These are phyloP conservation scores for Microtus pennsylvanicus DNA, from an alignment of 2,113 vertebrate species.

Conservation along the genomic window DNA sequence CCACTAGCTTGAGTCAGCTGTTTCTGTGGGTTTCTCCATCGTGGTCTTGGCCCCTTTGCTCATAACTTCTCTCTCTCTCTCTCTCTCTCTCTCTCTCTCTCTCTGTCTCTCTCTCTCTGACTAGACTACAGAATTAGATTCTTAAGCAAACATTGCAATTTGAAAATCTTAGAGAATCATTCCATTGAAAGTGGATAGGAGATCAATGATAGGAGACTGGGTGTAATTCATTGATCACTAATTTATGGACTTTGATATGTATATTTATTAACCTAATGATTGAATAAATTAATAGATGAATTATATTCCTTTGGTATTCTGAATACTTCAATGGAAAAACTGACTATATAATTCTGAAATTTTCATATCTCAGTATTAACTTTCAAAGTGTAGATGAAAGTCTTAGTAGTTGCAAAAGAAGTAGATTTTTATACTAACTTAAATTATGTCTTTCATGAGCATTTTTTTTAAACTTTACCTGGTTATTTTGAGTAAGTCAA, in stretches of 20 bases:
- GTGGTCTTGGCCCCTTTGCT: no score
- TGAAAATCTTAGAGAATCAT: neutral
- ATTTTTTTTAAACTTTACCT: neutral
- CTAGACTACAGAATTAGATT: neutral
- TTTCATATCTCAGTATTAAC: neutral
- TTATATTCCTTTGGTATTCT: neutral
- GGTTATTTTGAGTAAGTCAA: neutral
- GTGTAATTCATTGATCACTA: neutral
- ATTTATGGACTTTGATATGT: neutral
- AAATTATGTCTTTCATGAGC: neutral
- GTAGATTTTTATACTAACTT: slow-evolving; percentile 1
- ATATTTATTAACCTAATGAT: neutral
- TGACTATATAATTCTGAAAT: neutral
- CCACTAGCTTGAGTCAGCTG: no score
- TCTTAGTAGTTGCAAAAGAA: neutral
- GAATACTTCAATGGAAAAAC: neutral
- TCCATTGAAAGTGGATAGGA: neutral
- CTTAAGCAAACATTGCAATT: neutral
- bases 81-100: no score
- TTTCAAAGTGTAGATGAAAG: neutral
- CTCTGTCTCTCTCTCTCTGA: no score
- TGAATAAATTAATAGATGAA: neutral
- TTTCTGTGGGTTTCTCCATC: no score
- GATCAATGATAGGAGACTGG: neutral
- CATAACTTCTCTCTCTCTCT: no score